These are phyloP conservation scores for Hycleus phaleratus DNA, from an alignment of 1,140 invertebrate species.

Conservation along the genomic window DNA sequence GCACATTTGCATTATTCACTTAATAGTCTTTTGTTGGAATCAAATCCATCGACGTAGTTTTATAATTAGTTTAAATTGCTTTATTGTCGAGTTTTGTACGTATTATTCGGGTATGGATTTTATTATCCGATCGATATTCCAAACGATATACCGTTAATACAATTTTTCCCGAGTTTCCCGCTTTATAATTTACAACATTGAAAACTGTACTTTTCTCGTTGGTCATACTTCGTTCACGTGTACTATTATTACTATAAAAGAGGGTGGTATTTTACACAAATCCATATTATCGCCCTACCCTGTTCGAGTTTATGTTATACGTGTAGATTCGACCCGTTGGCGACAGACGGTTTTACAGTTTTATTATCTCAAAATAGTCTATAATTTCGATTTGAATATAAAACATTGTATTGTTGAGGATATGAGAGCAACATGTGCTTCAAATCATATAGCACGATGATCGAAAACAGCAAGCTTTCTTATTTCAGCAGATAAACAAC, in stretches of 20 bases:
- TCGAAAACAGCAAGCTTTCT: slow-evolving; percentile 31
- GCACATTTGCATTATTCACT: slow-evolving; percentile 24
- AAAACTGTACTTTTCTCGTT: too few relatives aligned
- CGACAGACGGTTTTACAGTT: slow-evolving; percentile 8
- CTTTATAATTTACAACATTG: too few relatives aligned
- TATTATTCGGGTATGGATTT: too few relatives aligned
- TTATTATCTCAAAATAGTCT: background rate
- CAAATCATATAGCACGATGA: slow-evolving; percentile 35
- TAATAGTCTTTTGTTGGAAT: slow-evolving; percentile 19
- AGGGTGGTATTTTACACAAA: too few relatives aligned
- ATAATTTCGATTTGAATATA: slow-evolving; percentile 34
- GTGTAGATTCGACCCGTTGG: slow-evolving; percentile 5
- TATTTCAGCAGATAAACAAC: slow-evolving; percentile 23
- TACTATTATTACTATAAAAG: too few relatives aligned
- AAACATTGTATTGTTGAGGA: slow-evolving; percentile 20
- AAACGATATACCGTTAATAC: too few relatives aligned
- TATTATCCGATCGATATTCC: too few relatives aligned
- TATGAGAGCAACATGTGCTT: slow-evolving; percentile 32
- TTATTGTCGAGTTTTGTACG: slow-evolving; percentile 3
- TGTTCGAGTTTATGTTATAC: too few relatives aligned
- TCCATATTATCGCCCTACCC: too few relatives aligned
- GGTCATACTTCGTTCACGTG: too few relatives aligned
- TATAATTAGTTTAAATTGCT: slow-evolving; percentile 18
- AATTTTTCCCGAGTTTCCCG: too few relatives aligned
- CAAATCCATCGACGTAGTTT: background rate